Base-by-base conservation (phyloP, 2,888 invertebrate species). In the Tetropium fuscum region DNA sequence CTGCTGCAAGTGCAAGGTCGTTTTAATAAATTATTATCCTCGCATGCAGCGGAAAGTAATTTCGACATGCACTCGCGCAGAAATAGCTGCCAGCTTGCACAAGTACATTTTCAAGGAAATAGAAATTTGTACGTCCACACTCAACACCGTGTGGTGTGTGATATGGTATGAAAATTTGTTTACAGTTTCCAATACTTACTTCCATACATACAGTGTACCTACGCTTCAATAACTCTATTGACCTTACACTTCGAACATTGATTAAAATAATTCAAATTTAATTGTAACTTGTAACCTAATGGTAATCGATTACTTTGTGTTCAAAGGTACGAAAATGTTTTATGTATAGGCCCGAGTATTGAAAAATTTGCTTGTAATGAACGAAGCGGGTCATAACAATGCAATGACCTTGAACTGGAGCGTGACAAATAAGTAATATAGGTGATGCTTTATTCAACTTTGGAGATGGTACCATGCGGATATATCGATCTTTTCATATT, bases 1-100 rank as follows among this genome's bases (percentile, higher is more conserved):
- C 41, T 61, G 40, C 60, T 58, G 64, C 63, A 71, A 70, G 70
- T 64, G 64, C 71, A 70, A 71, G 71, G 71, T 62, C 65, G 45
- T 47, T n/a, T 44, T 27, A 44, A 44, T 27, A 15, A 27, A 27
- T 25, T 25, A 30, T 36, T 27, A 44, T 15, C 36, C n/a, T n/a
- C 51, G 43, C 22, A n/a, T 38, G 3, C 3, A 18, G n/a, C 16
- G 53, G 63, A 63, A 56, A 34, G 34, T 27, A 63, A 54, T 59
- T 56, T 63, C 59, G 63, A 59, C 56, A 49, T 11, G 11, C 43
- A 22, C n/a, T 43, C 30, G 2, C 7, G 7, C 22, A 20, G 13
- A 41, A 41, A 11, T 41, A 41, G 20, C n/a, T 20, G 22, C 8
- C 10, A 22, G 10, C 11, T 32, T 2, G 10, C 11, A 11, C n/a